Evolutionary conservation across 2,888 invertebrate species (phyloP).

Genomic region (Polydesmus complanatus): DNA sequence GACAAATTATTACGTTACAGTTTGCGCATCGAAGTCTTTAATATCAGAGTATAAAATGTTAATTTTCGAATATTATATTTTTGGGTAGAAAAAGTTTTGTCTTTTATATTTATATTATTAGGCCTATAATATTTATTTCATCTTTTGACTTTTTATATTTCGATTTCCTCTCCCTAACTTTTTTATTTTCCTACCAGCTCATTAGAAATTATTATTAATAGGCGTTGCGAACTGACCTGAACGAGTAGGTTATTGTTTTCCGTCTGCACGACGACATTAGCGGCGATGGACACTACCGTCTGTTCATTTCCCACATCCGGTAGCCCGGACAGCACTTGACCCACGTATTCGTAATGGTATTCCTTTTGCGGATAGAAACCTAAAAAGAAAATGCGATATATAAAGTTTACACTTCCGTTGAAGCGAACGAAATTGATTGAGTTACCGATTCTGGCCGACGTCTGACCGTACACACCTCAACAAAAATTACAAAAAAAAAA

Average conservation of each 20-base stretch:
- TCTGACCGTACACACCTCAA: not conserved
- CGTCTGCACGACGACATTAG: slow-evolving; percentile 24
- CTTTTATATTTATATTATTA: too few species aligned
- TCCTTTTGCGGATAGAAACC: slow-evolving; percentile 11
- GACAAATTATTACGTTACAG: too few species aligned
- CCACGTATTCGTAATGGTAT: slow-evolving; percentile 13
- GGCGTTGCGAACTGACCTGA: too few species aligned
- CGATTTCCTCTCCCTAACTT: too few species aligned
- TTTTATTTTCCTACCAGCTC: too few species aligned
- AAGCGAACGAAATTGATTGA: not conserved
- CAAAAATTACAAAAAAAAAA: not conserved
- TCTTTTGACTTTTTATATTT: too few species aligned
- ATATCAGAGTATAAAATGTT: too few species aligned
- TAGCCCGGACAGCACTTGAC: slow-evolving; percentile 9
- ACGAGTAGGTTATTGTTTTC: slow-evolving; percentile 20
- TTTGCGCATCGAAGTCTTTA: too few species aligned
- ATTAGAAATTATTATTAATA: too few species aligned
- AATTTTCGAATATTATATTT: too few species aligned
- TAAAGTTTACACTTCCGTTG: not conserved
- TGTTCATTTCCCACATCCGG: slow-evolving; percentile 10
- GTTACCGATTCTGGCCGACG: slow-evolving; percentile 8
- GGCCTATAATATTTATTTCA: too few species aligned
- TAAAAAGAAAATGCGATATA: not conserved
- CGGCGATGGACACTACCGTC: slow-evolving; percentile 13
- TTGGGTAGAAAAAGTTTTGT: too few species aligned